Conservation (phyloP, 2,113 vertebrate species). For the Caretta caretta region DNA sequence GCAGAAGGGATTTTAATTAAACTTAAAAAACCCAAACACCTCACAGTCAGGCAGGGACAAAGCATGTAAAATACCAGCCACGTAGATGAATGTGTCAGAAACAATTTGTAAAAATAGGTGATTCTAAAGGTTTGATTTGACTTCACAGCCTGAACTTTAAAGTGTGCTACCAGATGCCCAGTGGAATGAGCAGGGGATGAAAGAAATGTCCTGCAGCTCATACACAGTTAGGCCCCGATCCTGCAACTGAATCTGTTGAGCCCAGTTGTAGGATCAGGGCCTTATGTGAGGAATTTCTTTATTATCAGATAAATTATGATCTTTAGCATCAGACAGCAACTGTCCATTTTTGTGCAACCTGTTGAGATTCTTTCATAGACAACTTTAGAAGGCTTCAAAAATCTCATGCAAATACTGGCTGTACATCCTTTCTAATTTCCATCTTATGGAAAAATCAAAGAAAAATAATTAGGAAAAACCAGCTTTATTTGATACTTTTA, state of each 20-base stretch:
- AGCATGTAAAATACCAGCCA: neutral
- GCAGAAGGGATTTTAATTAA: neutral
- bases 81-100: fast-evolving
- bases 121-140: neutral
- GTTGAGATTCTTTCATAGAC: neutral
- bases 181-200: neutral
- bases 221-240: fast-evolving
- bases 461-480: constrained; percentile 75
- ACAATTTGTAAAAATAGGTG: neutral
- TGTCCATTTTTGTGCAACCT: neutral
- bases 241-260: neutral
- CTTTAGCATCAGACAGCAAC: neutral
- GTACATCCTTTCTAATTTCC: neutral
- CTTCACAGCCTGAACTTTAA: neutral
- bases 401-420: neutral
- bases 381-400: neutral
- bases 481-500: constrained; percentile 86
- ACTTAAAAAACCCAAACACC: neutral
- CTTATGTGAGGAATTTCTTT: neutral
- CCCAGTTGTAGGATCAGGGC: neutral
- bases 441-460: constrained; percentile 18
- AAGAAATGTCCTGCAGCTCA: neutral
- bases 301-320: neutral
- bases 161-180: neutral
- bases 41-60: fast-evolving